Evolutionary conservation across 2,888 invertebrate genomes (phyloP).

Genomic region (Steinernema carpocapsae): DNA sequence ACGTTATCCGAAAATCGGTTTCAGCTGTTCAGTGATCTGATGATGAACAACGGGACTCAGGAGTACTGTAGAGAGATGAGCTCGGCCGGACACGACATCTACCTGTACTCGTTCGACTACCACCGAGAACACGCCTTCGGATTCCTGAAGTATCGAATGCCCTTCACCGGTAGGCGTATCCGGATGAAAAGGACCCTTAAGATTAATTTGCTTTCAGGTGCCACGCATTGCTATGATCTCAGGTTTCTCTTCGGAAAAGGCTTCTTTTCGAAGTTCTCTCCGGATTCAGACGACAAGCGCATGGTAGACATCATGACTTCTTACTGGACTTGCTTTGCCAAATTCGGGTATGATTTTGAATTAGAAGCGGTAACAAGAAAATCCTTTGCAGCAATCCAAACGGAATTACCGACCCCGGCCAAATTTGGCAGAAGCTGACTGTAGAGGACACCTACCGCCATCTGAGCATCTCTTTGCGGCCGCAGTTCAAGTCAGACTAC

Average conservation of each 20-base stretch:
- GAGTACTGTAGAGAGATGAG: constrained; percentile 35
- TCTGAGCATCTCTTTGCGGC: constrained; percentile 40
- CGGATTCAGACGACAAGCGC: constrained; percentile 50
- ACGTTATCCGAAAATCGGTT: not conserved
- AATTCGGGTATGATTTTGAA: constrained; percentile 49
- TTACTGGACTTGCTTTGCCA: constrained; percentile 60
- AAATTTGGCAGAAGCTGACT: constrained; percentile 39
- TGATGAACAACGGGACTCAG: constrained; percentile 57
- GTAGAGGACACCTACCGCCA: constrained; percentile 42
- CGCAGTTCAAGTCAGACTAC: constrained; percentile 44
- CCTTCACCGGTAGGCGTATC: constrained; percentile 46
- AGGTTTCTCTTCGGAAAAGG: constrained; percentile 56
- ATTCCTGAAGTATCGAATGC: constrained; percentile 52
- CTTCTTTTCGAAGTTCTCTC: constrained; percentile 53
- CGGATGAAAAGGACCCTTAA: not conserved
- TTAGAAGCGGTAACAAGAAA: not conserved
- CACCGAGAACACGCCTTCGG: constrained; percentile 58
- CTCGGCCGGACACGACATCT: constrained; percentile 38
- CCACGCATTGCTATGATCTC: constrained; percentile 53
- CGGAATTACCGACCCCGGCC: constrained; percentile 1
- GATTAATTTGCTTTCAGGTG: constrained; percentile 22
- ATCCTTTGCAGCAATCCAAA: constrained; percentile 45
- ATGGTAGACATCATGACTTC: constrained; percentile 57
- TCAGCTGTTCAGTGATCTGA: constrained; percentile 58
- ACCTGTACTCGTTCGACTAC: constrained; percentile 58